These are phyloP conservation scores for Sisyra nigra DNA, from an alignment of 2,888 invertebrate genomes.

Conservation along the genomic window DNA sequence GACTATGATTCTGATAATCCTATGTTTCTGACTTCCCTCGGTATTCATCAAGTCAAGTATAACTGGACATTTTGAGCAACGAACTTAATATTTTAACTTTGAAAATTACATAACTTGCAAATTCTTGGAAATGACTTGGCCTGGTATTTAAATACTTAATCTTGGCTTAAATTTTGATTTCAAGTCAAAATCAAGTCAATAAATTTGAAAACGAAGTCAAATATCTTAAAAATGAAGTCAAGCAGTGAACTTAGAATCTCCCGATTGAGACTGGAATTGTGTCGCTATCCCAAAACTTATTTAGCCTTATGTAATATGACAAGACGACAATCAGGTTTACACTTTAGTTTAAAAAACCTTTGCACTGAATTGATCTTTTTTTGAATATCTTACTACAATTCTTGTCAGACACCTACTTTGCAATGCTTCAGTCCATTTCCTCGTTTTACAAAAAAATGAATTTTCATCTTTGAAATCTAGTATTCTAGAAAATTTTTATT, in stretches of 20 bases:
- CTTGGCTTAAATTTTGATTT: no score
- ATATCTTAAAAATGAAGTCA: no score
- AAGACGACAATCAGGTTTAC: conserved; percentile 93
- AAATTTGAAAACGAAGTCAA: no score
- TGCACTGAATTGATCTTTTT: conserved; percentile 60
- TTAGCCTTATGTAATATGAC: no score
- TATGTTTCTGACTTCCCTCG: conserved; percentile 58
- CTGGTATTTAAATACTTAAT: no score
- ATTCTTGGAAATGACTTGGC: no score
- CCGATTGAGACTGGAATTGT: no score
- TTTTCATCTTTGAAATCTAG: conserved; percentile 81
- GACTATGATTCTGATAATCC: conserved; percentile 34
- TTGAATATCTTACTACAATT: conserved; percentile 62
- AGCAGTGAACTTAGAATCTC: no score
- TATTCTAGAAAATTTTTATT: conserved; percentile 75
- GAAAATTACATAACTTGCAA: conserved; percentile 71
- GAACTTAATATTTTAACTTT: conserved; percentile 34
- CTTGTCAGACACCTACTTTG: conserved; percentile 64
- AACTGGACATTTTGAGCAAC: conserved; percentile 47
- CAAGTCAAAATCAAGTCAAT: no score
- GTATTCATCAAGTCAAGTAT: no score
- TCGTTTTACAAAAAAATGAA: conserved; percentile 52
- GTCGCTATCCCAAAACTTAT: no score
- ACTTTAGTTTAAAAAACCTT: conserved; percentile 62
- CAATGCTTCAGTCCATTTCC: conserved; percentile 75